Base-by-base conservation (phyloP, 2,888 invertebrate genomes). In the Choristoneura rosaceana region DNA sequence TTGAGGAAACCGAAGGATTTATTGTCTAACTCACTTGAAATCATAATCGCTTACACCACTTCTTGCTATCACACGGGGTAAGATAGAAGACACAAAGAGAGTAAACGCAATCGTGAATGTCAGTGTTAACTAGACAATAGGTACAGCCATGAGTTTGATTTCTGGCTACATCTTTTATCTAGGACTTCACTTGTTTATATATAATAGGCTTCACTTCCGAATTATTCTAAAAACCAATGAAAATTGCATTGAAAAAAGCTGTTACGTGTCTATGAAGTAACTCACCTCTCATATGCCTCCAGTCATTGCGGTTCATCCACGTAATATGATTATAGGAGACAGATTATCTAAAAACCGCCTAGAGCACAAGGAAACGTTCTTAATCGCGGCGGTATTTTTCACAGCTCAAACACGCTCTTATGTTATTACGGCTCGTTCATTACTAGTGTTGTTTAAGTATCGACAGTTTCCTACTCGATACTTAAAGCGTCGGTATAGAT, bases 301-400 rank as follows among this genome's bases (percentile, higher is more conserved):
- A 62, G 58, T 70, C 62, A 70, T 67, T 38, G 62, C 71, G 52
- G 34, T 58, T 62, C 67, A 50, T 50, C 33, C 43, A 67, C 66
- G 71, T 71, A 71, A 71, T 70, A 70, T 34, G 66, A 69, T 64
- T 73, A 64, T 60, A 69, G 69, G 63, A 52, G 52, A 60, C 68
- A 60, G 50, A 73, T 69, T 69, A 73, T 69, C 73, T 59, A 63
- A 59, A 70, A 43, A 73, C 5, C 71, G 77, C 78, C 76, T 62
- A 63, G 65, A 75, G 77, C 78, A 50, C 45, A 62, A 71, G 75
- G 70, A 74, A 77, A 70, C 74, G 63, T 58, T 70, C 69, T 73
- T 77, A 78, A 78, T 78, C 75, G 71, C 68, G 25, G 59, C 15
- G 73, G 75, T 75, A 76, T 76, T 78, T 77, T 76, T 77, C 74